These are phyloP conservation scores for Leptarthrus brevirostris DNA, from an alignment of 2,888 invertebrate genomes.

Conservation along the genomic window DNA sequence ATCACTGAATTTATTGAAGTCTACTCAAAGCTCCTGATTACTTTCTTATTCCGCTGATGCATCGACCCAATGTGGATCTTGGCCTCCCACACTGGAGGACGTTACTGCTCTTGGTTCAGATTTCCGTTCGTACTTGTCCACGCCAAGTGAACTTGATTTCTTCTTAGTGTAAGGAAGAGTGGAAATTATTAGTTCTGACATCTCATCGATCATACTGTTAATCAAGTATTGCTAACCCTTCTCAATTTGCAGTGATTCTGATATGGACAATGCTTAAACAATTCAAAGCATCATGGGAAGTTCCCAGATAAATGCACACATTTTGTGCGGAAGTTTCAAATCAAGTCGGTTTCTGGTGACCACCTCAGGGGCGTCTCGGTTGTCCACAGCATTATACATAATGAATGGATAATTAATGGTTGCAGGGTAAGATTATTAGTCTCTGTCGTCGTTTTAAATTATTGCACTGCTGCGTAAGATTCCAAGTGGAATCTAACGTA, in stretches of 20 bases:
- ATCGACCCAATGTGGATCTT: no score
- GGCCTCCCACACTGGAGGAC: no score
- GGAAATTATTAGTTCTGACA: constrained; percentile 28
- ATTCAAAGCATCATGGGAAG: constrained; percentile 18
- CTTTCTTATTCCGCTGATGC: no score
- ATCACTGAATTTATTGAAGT: no score
- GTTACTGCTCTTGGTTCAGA: no score
- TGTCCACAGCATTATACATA: constrained; percentile 36
- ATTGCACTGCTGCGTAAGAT: neutral
- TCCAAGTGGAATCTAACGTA: neutral
- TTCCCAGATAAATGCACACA: constrained; percentile 21
- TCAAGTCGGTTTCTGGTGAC: constrained; percentile 37
- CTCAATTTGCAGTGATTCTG: neutral
- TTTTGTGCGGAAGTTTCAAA: constrained; percentile 40
- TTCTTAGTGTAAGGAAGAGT: neutral
- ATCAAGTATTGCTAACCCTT: constrained; percentile 2
- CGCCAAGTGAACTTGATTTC: neutral
- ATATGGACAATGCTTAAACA: neutral
- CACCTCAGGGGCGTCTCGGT: constrained; percentile 36
- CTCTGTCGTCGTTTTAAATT: constrained; percentile 35
- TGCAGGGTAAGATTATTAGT: constrained; percentile 24
- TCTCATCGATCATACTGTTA: constrained; percentile 32
- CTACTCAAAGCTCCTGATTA: no score
- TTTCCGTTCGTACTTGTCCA: no score
- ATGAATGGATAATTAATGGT: constrained; percentile 37